These are phyloP conservation scores for Drosophila seguyi DNA, from an alignment of 1,140 invertebrate genomes.

Conservation along the genomic window DNA sequence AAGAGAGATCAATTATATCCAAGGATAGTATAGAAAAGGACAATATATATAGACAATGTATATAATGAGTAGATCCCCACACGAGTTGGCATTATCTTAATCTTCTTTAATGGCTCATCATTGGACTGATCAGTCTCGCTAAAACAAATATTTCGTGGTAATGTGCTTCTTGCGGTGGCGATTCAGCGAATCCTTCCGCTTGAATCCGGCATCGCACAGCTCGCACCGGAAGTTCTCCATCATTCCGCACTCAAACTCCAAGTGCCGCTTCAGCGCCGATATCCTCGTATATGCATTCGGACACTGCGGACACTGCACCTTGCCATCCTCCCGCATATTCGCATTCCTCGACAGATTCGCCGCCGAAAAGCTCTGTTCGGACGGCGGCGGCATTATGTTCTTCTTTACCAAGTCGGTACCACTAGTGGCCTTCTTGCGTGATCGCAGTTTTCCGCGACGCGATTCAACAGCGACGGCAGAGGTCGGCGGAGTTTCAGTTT, in stretches of 20 bases:
- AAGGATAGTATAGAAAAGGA: slow-evolving; percentile 2
- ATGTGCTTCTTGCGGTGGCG: slow-evolving; percentile 85
- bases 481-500: slow-evolving; percentile 47
- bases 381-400: slow-evolving; percentile 23
- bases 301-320: slow-evolving; percentile 74
- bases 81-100: slow-evolving; percentile 21
- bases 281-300: slow-evolving; percentile 68
- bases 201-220: slow-evolving; percentile 73
- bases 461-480: slow-evolving; percentile 6
- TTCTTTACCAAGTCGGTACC: slow-evolving; percentile 21
- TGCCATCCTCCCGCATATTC: slow-evolving; percentile 61
- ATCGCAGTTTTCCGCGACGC: slow-evolving; percentile 61
- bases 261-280: slow-evolving; percentile 75
- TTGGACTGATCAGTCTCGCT: slow-evolving; percentile 35
- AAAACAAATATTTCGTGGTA: slow-evolving; percentile 76
- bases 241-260: slow-evolving; percentile 65
- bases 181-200: slow-evolving; percentile 80
- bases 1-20: not conserved
- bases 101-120: slow-evolving; percentile 28
- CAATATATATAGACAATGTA: not conserved
- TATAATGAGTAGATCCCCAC: slow-evolving; percentile 15
- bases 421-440: slow-evolving; percentile 46
- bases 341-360: slow-evolving; percentile 62
- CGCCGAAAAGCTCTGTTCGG: slow-evolving; percentile 59
- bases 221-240: slow-evolving; percentile 68